phyloP scores from a whole-genome alignment of 2,797 vertebrate species.

The Helarctos malayanus region DNA sequence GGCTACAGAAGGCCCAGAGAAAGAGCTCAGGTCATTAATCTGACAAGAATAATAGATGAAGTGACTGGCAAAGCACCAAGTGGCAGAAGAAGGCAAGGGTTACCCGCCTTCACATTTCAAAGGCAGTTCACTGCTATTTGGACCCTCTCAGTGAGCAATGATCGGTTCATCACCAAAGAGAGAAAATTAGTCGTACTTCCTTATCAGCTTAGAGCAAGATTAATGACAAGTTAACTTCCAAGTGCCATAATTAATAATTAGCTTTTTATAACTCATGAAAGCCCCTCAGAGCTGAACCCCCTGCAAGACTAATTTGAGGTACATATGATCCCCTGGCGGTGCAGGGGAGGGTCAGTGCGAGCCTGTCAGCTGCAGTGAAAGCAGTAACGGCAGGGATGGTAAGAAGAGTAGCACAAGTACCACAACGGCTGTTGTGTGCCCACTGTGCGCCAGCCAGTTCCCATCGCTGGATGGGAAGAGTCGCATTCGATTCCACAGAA shows the following conservation, averaged over 20 bases:
- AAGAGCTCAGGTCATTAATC: conserved; percentile 27
- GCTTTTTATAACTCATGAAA: conserved; percentile 41
- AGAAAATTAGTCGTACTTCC: conserved; percentile 21
- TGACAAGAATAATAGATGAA: conserved; percentile 24
- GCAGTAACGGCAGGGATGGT: background rate
- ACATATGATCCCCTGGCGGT: background rate
- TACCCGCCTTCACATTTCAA: conserved; percentile 27
- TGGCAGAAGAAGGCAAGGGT: background rate
- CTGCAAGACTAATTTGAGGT: background rate
- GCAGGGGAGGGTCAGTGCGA: too few species aligned
- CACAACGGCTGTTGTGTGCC: background rate
- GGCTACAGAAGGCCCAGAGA: conserved; percentile 30
- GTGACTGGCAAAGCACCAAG: background rate
- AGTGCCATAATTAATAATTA: background rate
- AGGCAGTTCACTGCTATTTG: conserved; percentile 24
- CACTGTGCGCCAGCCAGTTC: background rate
- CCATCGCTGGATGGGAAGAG: background rate
- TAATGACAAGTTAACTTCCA: conserved; percentile 41
- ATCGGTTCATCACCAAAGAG: conserved; percentile 26
- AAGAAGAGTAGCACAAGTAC: background rate
- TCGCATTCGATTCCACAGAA: background rate
- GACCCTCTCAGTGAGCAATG: conserved; percentile 5
- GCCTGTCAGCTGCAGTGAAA: too few species aligned
- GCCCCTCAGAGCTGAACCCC: background rate
- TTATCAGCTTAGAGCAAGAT: conserved; percentile 48